Conservation (phyloP, 2,113 vertebrate species). For the Choloepus hoffmanni region DNA sequence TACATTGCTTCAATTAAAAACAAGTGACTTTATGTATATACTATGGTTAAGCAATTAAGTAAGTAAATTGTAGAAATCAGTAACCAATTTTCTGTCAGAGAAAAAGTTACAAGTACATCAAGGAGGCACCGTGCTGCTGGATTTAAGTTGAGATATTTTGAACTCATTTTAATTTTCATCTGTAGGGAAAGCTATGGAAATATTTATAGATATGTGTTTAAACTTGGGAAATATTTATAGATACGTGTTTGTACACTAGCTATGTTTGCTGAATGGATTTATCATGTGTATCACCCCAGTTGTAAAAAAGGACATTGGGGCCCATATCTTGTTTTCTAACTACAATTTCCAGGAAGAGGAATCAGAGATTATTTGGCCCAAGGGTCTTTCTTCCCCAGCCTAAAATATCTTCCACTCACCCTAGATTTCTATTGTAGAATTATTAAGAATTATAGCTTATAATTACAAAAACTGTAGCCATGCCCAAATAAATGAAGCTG, state of each 20-base stretch:
- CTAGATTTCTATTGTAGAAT: neutral
- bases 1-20: neutral
- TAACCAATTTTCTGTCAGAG: too few species aligned
- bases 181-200: neutral
- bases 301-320: too few species aligned
- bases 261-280: too few species aligned
- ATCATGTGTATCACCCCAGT: too few species aligned
- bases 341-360: neutral
- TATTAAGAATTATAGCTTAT: conserved; percentile 2
- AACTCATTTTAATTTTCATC: neutral
- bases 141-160: neutral
- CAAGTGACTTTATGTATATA: neutral
- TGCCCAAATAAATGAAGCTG: neutral
- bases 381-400: neutral
- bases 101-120: neutral
- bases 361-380: neutral
- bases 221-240: neutral
- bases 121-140: neutral
- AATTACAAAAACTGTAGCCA: neutral
- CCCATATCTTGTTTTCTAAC: too few species aligned
- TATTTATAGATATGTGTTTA: neutral
- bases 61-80: too few species aligned
- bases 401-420: neutral
- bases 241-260: too few species aligned
- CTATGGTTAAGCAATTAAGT: neutral